phyloP scores from a whole-genome alignment of 1,140 invertebrate species.

The Brachionus rubens region DNA sequence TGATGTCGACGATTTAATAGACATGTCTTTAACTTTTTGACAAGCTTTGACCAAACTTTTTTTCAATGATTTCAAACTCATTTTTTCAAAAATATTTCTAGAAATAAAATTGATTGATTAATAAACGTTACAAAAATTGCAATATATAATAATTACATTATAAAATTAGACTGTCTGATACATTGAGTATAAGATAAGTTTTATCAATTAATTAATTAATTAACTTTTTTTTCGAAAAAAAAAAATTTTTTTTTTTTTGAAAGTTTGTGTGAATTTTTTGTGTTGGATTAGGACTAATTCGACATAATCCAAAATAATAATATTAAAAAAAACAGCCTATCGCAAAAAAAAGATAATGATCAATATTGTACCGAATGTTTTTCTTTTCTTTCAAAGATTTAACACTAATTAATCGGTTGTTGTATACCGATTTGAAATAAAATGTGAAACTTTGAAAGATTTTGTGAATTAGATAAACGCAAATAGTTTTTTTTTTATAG shows the following conservation, averaged over 20 bases:
- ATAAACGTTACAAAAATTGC: not conserved
- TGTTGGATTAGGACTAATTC: conserved; percentile 36
- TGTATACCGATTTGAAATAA: not conserved
- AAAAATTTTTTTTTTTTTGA: not conserved
- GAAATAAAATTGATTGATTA: not conserved
- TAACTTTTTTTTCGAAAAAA: not conserved
- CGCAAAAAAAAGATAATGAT: not conserved
- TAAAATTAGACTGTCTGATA: conserved; percentile 28
- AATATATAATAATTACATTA: not conserved
- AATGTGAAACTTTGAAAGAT: not conserved
- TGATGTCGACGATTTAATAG: not conserved
- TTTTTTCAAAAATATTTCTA: not conserved
- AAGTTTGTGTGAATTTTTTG: not conserved
- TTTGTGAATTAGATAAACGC: not conserved
- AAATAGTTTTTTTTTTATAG: conserved; percentile 14
- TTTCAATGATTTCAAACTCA: conserved; percentile 25
- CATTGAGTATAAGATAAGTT: conserved; percentile 13
- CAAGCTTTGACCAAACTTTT: conserved; percentile 18
- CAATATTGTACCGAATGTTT: conserved; percentile 14
- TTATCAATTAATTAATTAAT: conserved; percentile 35
- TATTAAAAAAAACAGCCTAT: not conserved
- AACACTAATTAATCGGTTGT: conserved; percentile 21
- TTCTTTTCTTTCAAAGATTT: not conserved
- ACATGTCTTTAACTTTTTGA: not conserved
- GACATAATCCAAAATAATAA: not conserved